Base-by-base conservation (phyloP, 1,140 invertebrate species). In the Metopolophium dirhodum region DNA sequence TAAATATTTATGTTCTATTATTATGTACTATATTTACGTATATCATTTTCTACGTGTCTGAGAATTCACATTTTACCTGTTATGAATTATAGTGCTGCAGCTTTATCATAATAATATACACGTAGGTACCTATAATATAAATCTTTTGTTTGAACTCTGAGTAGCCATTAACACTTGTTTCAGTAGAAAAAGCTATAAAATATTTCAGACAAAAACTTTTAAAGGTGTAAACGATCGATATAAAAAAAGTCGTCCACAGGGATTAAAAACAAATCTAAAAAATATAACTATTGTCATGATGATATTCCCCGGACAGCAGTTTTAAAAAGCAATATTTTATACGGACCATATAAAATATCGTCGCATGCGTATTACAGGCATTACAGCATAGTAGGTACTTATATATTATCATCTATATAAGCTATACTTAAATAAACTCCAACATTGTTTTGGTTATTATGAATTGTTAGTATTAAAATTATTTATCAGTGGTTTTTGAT, bases 231-330 rank as follows among this genome's bases (percentile, higher is more conserved):
- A 89, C 88, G 88, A 89, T 89, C 88, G 26, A 89, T 89, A 57
- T 41, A 57, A 89, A 89, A 89, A 35, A 37, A 89, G 20, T 57
- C 88, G 22, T 89, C 88, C 51, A 7, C 11, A 89, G 88, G 49
- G 88, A 57, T 89, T 57, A 89, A 89, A 89, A 57, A 57, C 51
- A 89, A 89, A 89, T 89, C 88, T 57, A 57, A 89, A 89, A 86
- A 87, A 41, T 89, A 35, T 41, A 89, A 89, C 49, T 89, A 37
- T 89, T 89, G 88, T 89, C 51, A 89, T 89, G 35, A 35, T 57
- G 35, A 54, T 89, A 89, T 57, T 89, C 88, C 88, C 88, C 23
- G n/a, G 35, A 57, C 49, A 35, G 51, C 37, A 89, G 35, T 89
- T 89, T 89, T 89, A 89, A 57, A 57, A 89, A 57, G 47, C 88